phyloP scores from a whole-genome alignment of 2,797 vertebrate species.

The Delichon dasypus region DNA sequence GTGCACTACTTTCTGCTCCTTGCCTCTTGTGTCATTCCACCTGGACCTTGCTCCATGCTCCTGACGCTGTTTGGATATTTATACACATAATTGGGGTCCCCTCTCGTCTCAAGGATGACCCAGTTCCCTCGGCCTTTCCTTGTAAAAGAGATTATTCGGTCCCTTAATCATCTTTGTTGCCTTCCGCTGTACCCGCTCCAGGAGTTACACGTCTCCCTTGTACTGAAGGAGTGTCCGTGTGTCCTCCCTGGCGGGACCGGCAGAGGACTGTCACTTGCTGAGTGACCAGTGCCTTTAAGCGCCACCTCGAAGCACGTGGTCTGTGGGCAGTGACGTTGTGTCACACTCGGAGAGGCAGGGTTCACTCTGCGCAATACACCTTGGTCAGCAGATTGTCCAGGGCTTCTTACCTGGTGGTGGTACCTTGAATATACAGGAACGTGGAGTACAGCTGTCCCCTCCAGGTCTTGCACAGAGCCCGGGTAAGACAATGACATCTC shows the following conservation, averaged over 20 bases:
- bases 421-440: not conserved
- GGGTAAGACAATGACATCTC: not conserved
- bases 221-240: too few relatives aligned
- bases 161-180: not conserved
- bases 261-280: too few relatives aligned
- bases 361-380: rapidly evolving
- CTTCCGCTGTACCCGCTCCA: too few relatives aligned
- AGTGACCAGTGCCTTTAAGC: not conserved
- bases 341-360: not conserved
- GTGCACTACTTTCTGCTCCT: not conserved
- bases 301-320: rapidly evolving
- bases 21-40: not conserved
- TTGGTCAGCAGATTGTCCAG: rapidly evolving
- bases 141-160: not conserved
- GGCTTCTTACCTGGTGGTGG: rapidly evolving
- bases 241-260: rapidly evolving
- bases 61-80: not conserved
- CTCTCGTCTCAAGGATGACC: not conserved
- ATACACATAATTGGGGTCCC: rapidly evolving
- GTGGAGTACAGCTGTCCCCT: rapidly evolving
- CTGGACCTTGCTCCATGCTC: not conserved
- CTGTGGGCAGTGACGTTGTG: not conserved
- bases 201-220: not conserved
- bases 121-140: not conserved
- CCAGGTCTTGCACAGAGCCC: rapidly evolving